phyloP scores from a whole-genome alignment of 1,140 invertebrate species.

The Drosophila parvula region DNA sequence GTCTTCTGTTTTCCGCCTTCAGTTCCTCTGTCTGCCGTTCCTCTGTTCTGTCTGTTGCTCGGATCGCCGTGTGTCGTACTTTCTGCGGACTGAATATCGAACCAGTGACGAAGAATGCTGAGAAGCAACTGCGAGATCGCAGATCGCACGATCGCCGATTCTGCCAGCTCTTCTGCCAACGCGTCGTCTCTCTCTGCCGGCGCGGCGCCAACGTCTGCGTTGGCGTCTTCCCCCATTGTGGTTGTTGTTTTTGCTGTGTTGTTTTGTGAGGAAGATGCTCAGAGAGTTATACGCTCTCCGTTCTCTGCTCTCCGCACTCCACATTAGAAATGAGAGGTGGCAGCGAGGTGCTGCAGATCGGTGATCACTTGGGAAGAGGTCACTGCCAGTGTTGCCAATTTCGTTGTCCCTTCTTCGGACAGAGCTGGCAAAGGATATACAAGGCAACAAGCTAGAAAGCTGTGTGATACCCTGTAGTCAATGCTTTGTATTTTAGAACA shows the following conservation, averaged over 20 bases:
- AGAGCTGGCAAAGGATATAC: neutral
- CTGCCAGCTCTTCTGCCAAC: conserved; percentile 22
- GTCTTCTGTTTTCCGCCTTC: conserved; percentile 23
- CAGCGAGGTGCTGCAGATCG: neutral
- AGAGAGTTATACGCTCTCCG: neutral
- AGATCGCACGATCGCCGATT: neutral
- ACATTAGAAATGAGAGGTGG: neutral
- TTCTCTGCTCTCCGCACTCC: neutral
- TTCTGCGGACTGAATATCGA: conserved; percentile 29
- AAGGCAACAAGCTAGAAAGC: too few relatives aligned
- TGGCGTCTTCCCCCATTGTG: conserved; percentile 10
- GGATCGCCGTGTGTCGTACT: conserved; percentile 3
- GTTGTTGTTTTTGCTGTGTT: neutral
- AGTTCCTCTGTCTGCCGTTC: conserved; percentile 21
- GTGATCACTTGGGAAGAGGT: neutral
- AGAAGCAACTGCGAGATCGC: conserved; percentile 35
- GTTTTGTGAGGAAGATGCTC: conserved; percentile 6
- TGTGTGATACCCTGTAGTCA: neutral
- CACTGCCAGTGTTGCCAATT: neutral
- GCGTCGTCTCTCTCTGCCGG: conserved; percentile 1
- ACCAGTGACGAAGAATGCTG: conserved; percentile 47
- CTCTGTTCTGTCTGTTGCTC: conserved; percentile 6
- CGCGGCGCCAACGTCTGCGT: conserved; percentile 12
- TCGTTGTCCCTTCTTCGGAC: too few relatives aligned
- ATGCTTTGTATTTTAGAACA: too few relatives aligned